phyloP scores from a whole-genome alignment of 2,888 invertebrate species.

The Apodemia hepburni region DNA sequence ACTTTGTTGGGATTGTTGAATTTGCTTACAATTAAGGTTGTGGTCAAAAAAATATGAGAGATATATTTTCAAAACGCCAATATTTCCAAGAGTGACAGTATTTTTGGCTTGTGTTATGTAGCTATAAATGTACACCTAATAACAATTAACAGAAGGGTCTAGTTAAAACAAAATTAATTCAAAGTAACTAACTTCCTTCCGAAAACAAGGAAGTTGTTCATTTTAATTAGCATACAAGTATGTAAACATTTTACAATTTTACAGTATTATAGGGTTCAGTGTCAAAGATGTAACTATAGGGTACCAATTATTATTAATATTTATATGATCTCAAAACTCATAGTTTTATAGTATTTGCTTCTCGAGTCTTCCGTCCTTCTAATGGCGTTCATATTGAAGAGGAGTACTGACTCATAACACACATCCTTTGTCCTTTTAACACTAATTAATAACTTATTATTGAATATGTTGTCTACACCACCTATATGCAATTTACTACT shows the following conservation, averaged over 20 bases:
- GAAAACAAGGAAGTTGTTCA: constrained; percentile 26
- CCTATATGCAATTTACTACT: constrained; percentile 3
- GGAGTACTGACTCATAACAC: constrained; percentile 16
- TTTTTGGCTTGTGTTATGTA: constrained; percentile 56
- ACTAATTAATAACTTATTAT: constrained; percentile 38
- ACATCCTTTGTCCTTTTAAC: constrained; percentile 28
- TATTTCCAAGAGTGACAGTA: constrained; percentile 57
- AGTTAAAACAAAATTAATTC: constrained; percentile 1
- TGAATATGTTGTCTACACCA: constrained; percentile 42
- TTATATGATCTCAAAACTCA: constrained; percentile 49
- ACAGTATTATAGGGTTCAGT: constrained; percentile 50
- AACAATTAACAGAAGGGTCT: neutral
- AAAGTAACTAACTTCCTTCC: constrained; percentile 1
- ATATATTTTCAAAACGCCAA: constrained; percentile 72
- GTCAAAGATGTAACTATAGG: constrained; percentile 73
- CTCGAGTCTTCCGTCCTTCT: constrained; percentile 75
- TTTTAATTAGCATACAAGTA: constrained; percentile 27
- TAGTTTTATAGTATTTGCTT: constrained; percentile 59
- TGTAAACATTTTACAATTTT: constrained; percentile 41
- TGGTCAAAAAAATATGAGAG: constrained; percentile 71
- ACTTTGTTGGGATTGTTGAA: constrained; percentile 67
- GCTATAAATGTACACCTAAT: constrained; percentile 38
- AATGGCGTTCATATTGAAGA: constrained; percentile 41
- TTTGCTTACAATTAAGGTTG: constrained; percentile 74
- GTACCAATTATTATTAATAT: constrained; percentile 57